Conservation (phyloP, 2,797 vertebrate species). For the Gymnoscopelus braueri region DNA sequence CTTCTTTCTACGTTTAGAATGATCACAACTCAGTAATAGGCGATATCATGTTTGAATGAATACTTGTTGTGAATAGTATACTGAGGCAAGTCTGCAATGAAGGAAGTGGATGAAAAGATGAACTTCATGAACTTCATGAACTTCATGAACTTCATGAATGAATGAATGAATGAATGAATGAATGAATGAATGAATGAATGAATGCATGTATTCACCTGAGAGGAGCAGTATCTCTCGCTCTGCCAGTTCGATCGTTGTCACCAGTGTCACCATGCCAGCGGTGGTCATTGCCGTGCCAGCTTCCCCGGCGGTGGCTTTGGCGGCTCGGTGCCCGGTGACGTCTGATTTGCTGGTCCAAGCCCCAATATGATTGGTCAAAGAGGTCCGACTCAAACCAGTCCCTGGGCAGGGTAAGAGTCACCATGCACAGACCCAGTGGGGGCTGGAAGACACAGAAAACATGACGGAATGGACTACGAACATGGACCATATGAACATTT, state of each 20-base stretch:
- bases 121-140: too few relatives aligned
- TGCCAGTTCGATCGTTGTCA: background rate
- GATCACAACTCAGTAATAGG: too few relatives aligned
- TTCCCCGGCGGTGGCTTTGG: background rate
- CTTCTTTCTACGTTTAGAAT: too few relatives aligned
- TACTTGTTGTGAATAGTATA: too few relatives aligned
- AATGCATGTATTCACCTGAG: slow-evolving; percentile 31
- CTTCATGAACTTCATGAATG: slow-evolving; percentile 1
- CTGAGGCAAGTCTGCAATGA: too few relatives aligned
- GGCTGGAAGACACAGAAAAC: slow-evolving; percentile 57
- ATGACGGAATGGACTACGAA: background rate
- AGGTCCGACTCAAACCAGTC: slow-evolving; percentile 65
- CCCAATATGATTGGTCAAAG: slow-evolving; percentile 29
- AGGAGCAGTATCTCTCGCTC: background rate
- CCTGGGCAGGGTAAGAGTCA: slow-evolving; percentile 67
- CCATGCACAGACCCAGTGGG: slow-evolving; percentile 74
- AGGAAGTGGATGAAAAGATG: too few relatives aligned
- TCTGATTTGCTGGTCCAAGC: slow-evolving; percentile 27
- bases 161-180: background rate
- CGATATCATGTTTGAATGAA: too few relatives aligned
- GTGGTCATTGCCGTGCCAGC: slow-evolving; percentile 8
- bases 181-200: background rate
- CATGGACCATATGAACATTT: too few relatives aligned
- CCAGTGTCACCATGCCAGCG: background rate
- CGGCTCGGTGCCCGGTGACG: slow-evolving; percentile 23